A percentile compares a stretch with the other conserved stretches of the same genome.
Conservation (phyloP, 2,113 vertebrate species). For the Cyprinodon tularosa region DNA sequence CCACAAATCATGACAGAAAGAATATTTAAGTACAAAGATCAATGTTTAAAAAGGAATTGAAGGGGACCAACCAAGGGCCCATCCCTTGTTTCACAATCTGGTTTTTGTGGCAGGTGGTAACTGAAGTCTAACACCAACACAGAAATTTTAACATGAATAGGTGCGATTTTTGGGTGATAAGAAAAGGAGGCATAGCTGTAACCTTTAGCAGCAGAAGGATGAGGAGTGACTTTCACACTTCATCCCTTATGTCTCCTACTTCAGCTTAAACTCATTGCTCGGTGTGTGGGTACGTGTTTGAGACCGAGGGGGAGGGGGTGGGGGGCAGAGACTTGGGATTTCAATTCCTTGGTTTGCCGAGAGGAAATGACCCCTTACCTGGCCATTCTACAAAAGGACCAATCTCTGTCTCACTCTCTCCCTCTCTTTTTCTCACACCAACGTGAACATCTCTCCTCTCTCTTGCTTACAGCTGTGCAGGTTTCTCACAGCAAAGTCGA, state of each 20-base stretch:
- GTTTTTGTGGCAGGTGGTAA: too few species aligned
- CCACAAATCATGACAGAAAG: too few species aligned
- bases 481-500: slow-evolving; percentile 42
- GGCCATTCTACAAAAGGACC: slow-evolving; percentile 10
- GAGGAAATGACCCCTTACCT: slow-evolving; percentile 14
- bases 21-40: too few species aligned
- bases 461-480: slow-evolving; percentile 13
- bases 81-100: too few species aligned
- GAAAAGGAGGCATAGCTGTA: background rate
- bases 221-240: slow-evolving; percentile 42
- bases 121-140: too few species aligned
- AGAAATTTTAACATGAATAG: too few species aligned
- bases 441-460: background rate
- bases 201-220: slow-evolving; percentile 30
- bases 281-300: background rate
- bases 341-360: slow-evolving; percentile 10
- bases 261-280: slow-evolving; percentile 7
- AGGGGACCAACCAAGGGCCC: too few species aligned
- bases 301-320: background rate
- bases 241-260: slow-evolving; percentile 30
- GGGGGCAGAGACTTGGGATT: background rate
- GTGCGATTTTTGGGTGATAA: background rate
- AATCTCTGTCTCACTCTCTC: slow-evolving; percentile 22
- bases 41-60: too few species aligned
- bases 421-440: background rate